Conservation (phyloP, 2,888 invertebrate genomes). For the Diplazon laetatorius region DNA sequence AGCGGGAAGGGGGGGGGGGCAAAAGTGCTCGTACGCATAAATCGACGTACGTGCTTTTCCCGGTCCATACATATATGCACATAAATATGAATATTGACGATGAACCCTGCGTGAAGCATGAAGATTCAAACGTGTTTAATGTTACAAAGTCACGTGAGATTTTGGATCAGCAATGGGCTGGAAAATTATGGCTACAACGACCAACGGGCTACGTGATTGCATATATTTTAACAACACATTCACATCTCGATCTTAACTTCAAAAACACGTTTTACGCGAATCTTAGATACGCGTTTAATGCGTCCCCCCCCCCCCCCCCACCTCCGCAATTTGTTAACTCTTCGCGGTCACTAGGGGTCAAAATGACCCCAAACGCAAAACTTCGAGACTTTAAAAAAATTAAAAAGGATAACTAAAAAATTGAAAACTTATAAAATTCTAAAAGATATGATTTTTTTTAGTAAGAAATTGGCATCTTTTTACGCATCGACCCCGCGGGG, state of each 20-base stretch:
- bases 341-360: too few species aligned
- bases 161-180: slow-evolving; percentile 63
- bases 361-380: too few species aligned
- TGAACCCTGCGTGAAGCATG: slow-evolving; percentile 23
- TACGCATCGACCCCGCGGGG: too few species aligned
- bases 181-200: too few species aligned
- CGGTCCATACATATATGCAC: slow-evolving; percentile 61
- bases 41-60: slow-evolving; percentile 20
- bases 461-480: too few species aligned
- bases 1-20: not conserved
- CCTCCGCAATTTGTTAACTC: too few species aligned
- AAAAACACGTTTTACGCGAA: not conserved
- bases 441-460: too few species aligned
- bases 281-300: slow-evolving; percentile 1
- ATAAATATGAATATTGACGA: slow-evolving; percentile 69
- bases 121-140: slow-evolving; percentile 60
- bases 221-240: slow-evolving; percentile 4
- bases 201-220: not conserved
- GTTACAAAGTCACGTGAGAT: slow-evolving; percentile 67
- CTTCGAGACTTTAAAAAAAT: too few species aligned
- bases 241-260: not conserved
- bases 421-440: too few species aligned
- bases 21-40: slow-evolving; percentile 37
- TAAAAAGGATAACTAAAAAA: too few species aligned
- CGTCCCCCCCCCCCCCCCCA: too few species aligned